Evolutionary conservation across 2,113 vertebrate species (phyloP), one percentile per base, ranked within the genome.

Genomic region (Oreochromis tanganicae): DNA sequence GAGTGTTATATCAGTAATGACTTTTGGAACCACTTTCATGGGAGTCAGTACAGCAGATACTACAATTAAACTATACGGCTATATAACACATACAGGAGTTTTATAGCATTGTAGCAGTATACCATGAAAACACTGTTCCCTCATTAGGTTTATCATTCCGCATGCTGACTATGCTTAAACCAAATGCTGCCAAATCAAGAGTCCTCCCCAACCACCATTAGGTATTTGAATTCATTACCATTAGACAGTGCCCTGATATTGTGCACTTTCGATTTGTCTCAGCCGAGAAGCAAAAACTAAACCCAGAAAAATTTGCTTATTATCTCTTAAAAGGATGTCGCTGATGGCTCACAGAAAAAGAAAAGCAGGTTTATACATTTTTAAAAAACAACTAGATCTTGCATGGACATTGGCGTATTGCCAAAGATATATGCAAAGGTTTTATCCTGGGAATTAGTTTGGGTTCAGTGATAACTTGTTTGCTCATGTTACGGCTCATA

Each of bases 401-500:
- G 14, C 56, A 75, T 75, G 32, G 81, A 34, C 24, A 50, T 52
- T 66, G 50, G 43, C 24, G 13, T 34, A 80, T 82, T 85, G 36
- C 19, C 38, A 21, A 38, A 52, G n/a, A 87, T 87, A n/a, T 16
- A 55, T 21, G 19, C 24, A 82, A 27, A 46, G 29, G 41, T 86
- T 81, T 73, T 59, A 78, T 81, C 50, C 50, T 27, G 17, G 19
- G 84, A 27, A 73, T n/a, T 13, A 9, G 27, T 71, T 59, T 56
- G 56, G 66, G 57, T 50, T 83, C 59, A 84, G 21, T 46, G 50
- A 89, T 78, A 50, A 79, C 21, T 50, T 81, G 50, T 88, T 85
- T 88, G 84, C 82, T 93, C 46, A 7, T 82, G 78, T 89, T 91
- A 78, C 54, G 27, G 86, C 63, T 36, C 50, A 90, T 73, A 90